Conservation (phyloP, 2,113 vertebrate genomes). For the Gopherus evgoodei region DNA sequence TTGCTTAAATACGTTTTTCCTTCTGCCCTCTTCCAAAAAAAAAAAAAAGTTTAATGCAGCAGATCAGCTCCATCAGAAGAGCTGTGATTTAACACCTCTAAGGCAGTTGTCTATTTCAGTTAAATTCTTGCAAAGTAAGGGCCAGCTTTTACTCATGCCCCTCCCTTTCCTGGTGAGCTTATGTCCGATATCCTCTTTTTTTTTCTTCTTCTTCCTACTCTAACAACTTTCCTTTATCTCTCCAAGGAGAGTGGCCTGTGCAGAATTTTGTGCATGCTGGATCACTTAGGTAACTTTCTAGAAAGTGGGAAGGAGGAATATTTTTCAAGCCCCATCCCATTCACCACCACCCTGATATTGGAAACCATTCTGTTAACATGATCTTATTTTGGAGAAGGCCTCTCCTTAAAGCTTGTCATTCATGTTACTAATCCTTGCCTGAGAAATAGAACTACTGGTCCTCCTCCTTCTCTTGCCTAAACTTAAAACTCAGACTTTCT, state of each 20-base stretch:
- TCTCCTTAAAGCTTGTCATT: background rate
- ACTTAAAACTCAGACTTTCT: slow-evolving; percentile 44
- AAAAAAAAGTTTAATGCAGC: background rate
- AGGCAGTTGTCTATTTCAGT: background rate
- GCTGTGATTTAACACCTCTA: background rate
- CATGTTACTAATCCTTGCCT: background rate
- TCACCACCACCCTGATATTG: background rate
- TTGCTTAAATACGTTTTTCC: background rate
- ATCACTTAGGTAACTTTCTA: background rate
- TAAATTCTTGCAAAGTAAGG: background rate
- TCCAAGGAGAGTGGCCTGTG: background rate
- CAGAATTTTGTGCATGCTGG: background rate
- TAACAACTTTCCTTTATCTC: slow-evolving; percentile 9
- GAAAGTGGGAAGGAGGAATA: background rate
- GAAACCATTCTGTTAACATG: background rate
- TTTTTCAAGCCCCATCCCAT: background rate
- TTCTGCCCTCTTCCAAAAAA: background rate
- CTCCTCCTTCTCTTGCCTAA: background rate
- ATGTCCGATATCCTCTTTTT: slow-evolving; percentile 1
- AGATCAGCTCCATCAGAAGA: background rate
- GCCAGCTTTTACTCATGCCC: background rate
- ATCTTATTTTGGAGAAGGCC: background rate
- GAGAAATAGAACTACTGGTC: too few species aligned
- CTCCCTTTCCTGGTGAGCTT: background rate
- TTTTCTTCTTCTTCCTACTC: background rate